phyloP scores from a whole-genome alignment of 2,113 vertebrate genomes.

The Ictalurus furcatus region DNA sequence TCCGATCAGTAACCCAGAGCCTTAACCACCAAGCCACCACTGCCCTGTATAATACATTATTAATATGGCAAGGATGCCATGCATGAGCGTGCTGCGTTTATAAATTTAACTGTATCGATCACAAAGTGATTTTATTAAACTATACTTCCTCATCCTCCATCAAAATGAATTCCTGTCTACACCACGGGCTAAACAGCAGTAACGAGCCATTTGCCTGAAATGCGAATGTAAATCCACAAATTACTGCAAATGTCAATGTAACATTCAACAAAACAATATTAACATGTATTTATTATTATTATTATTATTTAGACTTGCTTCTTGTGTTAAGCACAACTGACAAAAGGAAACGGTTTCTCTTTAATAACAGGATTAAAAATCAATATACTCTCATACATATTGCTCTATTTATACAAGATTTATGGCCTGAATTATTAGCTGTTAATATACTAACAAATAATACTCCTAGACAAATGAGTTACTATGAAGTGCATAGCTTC shows the following conservation, averaged over 20 bases:
- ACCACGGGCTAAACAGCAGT: neutral
- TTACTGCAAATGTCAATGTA: neutral
- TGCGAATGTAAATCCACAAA: neutral
- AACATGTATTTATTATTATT: neutral
- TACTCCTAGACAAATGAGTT: neutral
- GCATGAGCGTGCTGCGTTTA: neutral
- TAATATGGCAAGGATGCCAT: neutral
- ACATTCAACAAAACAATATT: neutral
- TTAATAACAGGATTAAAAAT: neutral
- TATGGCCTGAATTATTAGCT: neutral
- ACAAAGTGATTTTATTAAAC: neutral
- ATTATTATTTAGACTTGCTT: neutral
- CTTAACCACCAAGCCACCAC: too few relatives aligned
- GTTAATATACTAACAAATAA: neutral
- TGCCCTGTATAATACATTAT: neutral
- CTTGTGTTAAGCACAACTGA: neutral
- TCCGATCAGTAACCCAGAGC: too few relatives aligned
- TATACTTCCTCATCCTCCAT: neutral
- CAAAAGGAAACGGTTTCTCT: neutral
- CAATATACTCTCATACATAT: neutral
- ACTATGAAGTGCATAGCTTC: constrained; percentile 41
- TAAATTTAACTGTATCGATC: neutral
- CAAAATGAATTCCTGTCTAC: neutral
- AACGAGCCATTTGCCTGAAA: neutral
- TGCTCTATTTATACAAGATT: neutral